These are phyloP conservation scores for Hippocampus zosterae DNA, from an alignment of 2,113 vertebrate genomes.

Conservation along the genomic window DNA sequence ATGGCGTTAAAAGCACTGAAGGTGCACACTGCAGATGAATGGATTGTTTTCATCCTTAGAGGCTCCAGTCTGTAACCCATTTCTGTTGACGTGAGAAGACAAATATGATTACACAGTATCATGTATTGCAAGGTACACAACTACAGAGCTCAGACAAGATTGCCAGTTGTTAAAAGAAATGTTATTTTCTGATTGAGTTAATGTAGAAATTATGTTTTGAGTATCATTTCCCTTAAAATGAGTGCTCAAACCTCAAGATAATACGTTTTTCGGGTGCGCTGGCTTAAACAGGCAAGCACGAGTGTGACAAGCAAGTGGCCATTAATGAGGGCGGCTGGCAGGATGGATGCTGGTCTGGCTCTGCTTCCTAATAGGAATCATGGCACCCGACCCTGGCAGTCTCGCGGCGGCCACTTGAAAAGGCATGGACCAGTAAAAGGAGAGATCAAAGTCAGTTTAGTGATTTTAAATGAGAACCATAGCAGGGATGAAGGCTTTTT, in stretches of 20 bases:
- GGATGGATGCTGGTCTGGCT: slow-evolving; percentile 37
- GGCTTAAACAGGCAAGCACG: slow-evolving; percentile 5
- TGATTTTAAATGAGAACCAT: slow-evolving; percentile 12
- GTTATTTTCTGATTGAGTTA: no score
- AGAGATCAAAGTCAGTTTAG: slow-evolving; percentile 23
- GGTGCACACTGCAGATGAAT: no score
- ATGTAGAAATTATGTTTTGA: background rate
- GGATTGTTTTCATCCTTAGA: no score
- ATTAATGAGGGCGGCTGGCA: slow-evolving; percentile 38
- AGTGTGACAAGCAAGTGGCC: slow-evolving; percentile 26
- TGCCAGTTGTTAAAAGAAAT: no score
- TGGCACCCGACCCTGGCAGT: slow-evolving; percentile 19
- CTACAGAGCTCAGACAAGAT: no score
- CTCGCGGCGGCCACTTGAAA: slow-evolving; percentile 23
- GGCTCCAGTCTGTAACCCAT: no score
- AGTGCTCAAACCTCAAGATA: background rate
- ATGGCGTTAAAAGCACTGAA: no score
- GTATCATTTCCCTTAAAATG: background rate
- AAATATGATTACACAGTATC: no score
- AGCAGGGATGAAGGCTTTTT: background rate
- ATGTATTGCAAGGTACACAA: no score
- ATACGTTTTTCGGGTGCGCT: background rate
- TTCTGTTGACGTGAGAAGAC: no score
- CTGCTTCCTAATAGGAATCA: slow-evolving; percentile 55
- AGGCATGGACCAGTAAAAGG: slow-evolving; percentile 17